Evolutionary conservation across 2,797 vertebrate species (phyloP).

Genomic region (Amphiprion clarkii): DNA sequence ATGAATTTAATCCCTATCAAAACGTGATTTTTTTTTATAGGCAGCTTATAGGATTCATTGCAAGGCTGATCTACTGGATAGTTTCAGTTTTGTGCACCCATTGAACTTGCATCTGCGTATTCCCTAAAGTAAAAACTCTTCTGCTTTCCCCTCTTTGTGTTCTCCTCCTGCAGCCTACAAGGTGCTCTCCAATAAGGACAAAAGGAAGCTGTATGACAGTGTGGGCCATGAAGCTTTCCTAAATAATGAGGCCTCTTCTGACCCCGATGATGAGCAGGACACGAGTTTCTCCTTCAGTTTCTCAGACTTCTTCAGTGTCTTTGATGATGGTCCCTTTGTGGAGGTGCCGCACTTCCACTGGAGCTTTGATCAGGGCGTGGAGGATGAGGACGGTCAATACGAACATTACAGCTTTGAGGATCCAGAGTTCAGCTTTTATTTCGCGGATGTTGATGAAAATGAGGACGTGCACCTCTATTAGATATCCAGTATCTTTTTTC

Average conservation of each 20-base stretch:
- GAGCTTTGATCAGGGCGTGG: slow-evolving; percentile 42
- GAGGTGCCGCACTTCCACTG: slow-evolving; percentile 48
- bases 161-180: slow-evolving; percentile 67
- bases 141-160: neutral
- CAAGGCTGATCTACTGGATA: no score
- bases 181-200: slow-evolving; percentile 74
- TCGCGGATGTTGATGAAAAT: slow-evolving; percentile 32
- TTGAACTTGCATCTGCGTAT: no score
- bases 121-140: no score
- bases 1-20: neutral
- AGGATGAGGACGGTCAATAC: slow-evolving; percentile 25
- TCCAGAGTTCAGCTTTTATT: slow-evolving; percentile 32
- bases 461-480: slow-evolving; percentile 47
- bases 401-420: slow-evolving; percentile 36
- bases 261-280: slow-evolving; percentile 1
- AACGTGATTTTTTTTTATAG: neutral
- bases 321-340: slow-evolving; percentile 36
- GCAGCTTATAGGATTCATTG: no score
- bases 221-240: slow-evolving; percentile 67
- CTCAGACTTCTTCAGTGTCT: slow-evolving; percentile 59
- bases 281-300: slow-evolving; percentile 53
- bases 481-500: neutral
- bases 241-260: neutral
- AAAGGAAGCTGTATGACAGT: slow-evolving; percentile 71
- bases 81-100: no score